A percentile compares a stretch with the other conserved stretches of the same genome.
phyloP scores from a whole-genome alignment of 1,140 invertebrate genomes.

The Conus ventricosus region DNA sequence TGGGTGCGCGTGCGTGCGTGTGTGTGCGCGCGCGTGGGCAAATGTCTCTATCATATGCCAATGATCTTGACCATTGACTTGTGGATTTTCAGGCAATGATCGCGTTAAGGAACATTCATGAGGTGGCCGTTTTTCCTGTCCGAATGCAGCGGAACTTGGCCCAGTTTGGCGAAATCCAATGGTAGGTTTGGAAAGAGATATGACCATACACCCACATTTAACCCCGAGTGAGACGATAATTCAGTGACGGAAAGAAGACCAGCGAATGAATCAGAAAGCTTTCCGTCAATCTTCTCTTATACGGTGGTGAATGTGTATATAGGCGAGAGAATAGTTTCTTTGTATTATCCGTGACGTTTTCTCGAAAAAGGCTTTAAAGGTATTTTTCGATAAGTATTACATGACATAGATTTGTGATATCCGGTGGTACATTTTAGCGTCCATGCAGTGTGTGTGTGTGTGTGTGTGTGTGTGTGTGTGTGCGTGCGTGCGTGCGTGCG shows the following conservation, averaged over 20 bases:
- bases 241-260: too few species aligned
- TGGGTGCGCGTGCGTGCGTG: background rate
- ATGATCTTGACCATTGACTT: background rate
- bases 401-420: too few species aligned
- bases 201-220: too few species aligned
- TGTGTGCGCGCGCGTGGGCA: background rate
- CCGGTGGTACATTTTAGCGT: too few species aligned
- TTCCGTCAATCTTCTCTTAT: too few species aligned
- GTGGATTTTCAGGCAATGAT: conserved; percentile 50
- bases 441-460: background rate
- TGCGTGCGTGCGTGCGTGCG: background rate
- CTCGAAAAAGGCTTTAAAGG: too few species aligned
- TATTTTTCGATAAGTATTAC: too few species aligned
- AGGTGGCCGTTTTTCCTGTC: conserved; percentile 57
- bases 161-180: conserved; percentile 58
- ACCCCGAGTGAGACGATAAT: too few species aligned
- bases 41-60: background rate
- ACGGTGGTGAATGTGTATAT: too few species aligned
- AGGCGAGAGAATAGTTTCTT: too few species aligned
- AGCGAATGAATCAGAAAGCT: too few species aligned
- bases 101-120: conserved; percentile 51
- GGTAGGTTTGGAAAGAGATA: conserved; percentile 37
- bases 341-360: too few species aligned
- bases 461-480: background rate
- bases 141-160: conserved; percentile 65